These are phyloP conservation scores for Acyrthosiphon pisum DNA, from an alignment of 1,140 invertebrate genomes.

Conservation along the genomic window DNA sequence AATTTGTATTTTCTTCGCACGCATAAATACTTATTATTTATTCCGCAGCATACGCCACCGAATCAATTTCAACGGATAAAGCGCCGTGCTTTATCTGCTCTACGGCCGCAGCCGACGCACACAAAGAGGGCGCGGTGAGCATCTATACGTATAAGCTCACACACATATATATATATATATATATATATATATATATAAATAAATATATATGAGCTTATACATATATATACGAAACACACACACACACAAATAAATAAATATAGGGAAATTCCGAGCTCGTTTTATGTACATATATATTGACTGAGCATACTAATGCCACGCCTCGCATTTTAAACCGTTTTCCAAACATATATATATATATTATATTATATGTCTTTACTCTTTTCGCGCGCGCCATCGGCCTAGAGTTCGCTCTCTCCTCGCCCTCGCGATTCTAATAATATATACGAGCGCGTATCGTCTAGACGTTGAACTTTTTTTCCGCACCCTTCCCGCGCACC, in stretches of 20 bases:
- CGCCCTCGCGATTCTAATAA: background rate
- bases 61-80: conserved; percentile 44
- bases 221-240: background rate
- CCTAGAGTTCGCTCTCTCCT: background rate
- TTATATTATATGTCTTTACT: background rate
- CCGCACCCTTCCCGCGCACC: no score
- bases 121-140: background rate
- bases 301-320: background rate
- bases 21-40: conserved; percentile 10
- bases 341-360: background rate
- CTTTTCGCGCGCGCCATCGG: background rate
- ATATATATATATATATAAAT: no score
- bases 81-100: conserved; percentile 26
- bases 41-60: background rate
- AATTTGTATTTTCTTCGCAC: conserved; percentile 31
- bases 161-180: background rate
- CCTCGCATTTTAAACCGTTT: conserved; percentile 28
- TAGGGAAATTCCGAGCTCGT: background rate
- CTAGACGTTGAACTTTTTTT: conserved; percentile 1
- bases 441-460: background rate
- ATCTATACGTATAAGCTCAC: background rate
- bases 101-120: background rate
- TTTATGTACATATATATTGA: background rate
- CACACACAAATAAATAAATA: background rate
- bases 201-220: background rate